Conservation (phyloP, 2,113 vertebrate genomes). For the Phylloscopus whistleri region DNA sequence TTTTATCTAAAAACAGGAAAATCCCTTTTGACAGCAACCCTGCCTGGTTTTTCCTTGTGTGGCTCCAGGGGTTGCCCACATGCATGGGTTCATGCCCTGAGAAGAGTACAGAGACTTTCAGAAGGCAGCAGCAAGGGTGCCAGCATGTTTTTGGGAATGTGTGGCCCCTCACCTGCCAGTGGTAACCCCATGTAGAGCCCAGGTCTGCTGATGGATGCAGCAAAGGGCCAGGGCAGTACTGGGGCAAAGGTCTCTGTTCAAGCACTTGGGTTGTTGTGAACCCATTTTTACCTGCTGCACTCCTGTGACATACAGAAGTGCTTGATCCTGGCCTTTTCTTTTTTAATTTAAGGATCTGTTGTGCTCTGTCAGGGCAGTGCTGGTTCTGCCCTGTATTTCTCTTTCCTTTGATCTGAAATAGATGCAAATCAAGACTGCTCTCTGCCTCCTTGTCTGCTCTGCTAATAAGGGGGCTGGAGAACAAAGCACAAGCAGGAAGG, state of each 20-base stretch:
- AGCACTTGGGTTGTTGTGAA: neutral
- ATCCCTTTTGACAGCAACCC: neutral
- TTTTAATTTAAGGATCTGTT: neutral
- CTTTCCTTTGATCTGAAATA: neutral
- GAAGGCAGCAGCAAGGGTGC: neutral
- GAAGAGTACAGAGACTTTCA: no score
- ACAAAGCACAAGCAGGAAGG: neutral
- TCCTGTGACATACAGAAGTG: neutral
- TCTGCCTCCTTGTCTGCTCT: neutral
- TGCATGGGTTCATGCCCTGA: accelerated
- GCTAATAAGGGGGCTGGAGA: neutral
- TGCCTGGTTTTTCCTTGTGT: accelerated
- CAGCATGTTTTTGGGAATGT: accelerated
- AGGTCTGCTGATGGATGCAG: no score
- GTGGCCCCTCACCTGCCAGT: neutral
- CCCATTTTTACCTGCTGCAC: neutral
- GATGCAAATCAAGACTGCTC: neutral
- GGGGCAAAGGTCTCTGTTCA: neutral
- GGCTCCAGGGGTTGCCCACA: accelerated
- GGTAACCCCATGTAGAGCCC: accelerated
- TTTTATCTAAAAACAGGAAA: neutral
- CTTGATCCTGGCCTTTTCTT: neutral
- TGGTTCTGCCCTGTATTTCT: neutral
- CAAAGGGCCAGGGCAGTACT: accelerated
- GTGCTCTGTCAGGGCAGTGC: neutral